A percentile compares a stretch with the other conserved stretches of the same genome.
phyloP scores from a whole-genome alignment of 2,113 vertebrate species.

The Nycticebus coucang region DNA sequence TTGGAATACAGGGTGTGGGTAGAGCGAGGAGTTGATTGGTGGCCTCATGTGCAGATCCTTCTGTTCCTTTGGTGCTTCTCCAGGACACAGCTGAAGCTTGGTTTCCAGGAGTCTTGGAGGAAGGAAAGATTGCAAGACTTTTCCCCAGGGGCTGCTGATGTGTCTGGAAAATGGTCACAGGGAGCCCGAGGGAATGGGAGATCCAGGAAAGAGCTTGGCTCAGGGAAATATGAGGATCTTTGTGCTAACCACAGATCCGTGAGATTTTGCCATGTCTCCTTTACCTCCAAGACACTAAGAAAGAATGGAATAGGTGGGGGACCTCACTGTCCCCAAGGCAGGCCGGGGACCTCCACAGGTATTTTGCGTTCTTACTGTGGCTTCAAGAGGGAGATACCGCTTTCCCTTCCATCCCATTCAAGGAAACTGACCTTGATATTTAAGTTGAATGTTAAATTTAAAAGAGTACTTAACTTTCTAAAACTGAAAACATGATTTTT shows the following conservation, averaged over 20 bases:
- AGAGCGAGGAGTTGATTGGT: no score
- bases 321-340: neutral
- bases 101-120: neutral
- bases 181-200: neutral
- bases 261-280: no score
- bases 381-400: neutral
- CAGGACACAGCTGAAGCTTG: neutral
- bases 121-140: neutral
- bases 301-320: no score
- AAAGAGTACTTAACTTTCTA: neutral
- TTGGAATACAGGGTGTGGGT: neutral
- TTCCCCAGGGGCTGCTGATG: neutral
- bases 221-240: neutral
- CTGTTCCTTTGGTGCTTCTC: no score
- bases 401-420: no score
- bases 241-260: no score
- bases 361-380: neutral
- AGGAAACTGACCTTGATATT: neutral
- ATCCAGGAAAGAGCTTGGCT: neutral
- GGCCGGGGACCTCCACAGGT: neutral
- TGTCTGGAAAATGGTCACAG: neutral
- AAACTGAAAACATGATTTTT: neutral
- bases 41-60: no score
- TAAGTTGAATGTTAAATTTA: neutral
- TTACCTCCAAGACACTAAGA: neutral